These are phyloP conservation scores for Doryteuthis pealeii DNA, from an alignment of 1,140 invertebrate genomes.

Conservation along the genomic window DNA sequence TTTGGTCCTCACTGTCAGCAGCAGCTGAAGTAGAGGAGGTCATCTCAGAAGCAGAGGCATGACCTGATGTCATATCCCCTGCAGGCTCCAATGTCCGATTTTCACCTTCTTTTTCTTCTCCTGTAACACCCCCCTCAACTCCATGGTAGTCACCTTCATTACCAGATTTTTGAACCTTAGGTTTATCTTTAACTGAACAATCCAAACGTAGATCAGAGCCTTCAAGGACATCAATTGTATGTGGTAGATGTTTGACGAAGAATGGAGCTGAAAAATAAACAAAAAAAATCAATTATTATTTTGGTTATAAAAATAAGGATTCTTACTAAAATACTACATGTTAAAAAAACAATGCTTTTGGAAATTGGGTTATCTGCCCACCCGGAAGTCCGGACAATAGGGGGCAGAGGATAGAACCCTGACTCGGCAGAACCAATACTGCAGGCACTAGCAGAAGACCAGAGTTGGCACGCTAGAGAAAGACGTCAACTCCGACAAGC, in stretches of 20 bases:
- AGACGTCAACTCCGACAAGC: too few species aligned
- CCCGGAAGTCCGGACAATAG: too few species aligned
- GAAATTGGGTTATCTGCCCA: too few species aligned
- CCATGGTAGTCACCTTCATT: slow-evolving; percentile 29
- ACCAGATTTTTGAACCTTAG: not conserved
- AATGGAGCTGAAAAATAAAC: slow-evolving; percentile 47
- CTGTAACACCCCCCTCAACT: slow-evolving; percentile 13
- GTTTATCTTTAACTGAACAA: slow-evolving; percentile 43
- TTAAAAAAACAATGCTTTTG: too few species aligned
- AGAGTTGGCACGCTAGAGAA: too few species aligned
- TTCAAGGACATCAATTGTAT: slow-evolving; percentile 51
- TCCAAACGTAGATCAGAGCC: slow-evolving; percentile 49
- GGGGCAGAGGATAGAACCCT: too few species aligned
- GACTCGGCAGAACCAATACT: too few species aligned
- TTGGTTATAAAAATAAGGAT: not conserved
- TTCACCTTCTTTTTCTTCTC: slow-evolving; percentile 12
- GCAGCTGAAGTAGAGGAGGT: slow-evolving; percentile 19
- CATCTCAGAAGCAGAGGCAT: not conserved
- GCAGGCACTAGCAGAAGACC: too few species aligned
- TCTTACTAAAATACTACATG: slow-evolving; percentile 10
- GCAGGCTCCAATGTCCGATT: slow-evolving; percentile 6
- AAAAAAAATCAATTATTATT: slow-evolving; percentile 8
- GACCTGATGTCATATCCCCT: slow-evolving; percentile 8
- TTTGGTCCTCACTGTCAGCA: slow-evolving; percentile 3
- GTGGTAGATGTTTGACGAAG: slow-evolving; percentile 55